Base-by-base conservation (phyloP, 2,888 invertebrate genomes). In the Schrankia costaestrigalis region DNA sequence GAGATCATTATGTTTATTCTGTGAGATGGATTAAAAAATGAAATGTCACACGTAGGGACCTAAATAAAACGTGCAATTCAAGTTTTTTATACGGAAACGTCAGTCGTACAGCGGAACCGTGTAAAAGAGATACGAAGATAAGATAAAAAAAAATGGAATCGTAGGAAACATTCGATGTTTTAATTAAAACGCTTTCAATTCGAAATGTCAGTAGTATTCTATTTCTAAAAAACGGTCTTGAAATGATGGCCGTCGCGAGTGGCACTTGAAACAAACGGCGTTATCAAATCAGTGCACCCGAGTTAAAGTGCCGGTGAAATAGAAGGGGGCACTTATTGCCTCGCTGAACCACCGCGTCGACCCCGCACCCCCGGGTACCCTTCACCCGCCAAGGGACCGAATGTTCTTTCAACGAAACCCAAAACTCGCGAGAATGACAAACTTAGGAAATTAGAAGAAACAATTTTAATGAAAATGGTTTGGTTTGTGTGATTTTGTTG, bases 211-310 rank as follows among this genome's bases (percentile, higher is more conserved):
- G 35, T 36, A 39, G 31, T 59, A 59, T 53, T 54, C 58, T 62
- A 64, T 68, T 60, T 58, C 31, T 54, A 70, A 75, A 74, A 76
- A 78, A 64, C 51, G 63, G 58, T 69, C 67, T 58, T 54, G 58
- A 70, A 78, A 75, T 73, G 75, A 75, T 78, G 71, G 72, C 65
- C 63, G 60, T 67, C 61, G 59, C 60, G 65, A 78, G 75, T 70
- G 70, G 71, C 70, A 66, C 83, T 85, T 74, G 78, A 77, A 83
- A 84, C 83, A 84, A 85, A 85, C 81, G 83, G 80, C 74, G 81
- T 85, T 86, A 85, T 85, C 85, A 85, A 86, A 86, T 85, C 86
- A 85, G 74, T 84, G 83, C 86, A 81, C 78, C 81, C 78, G 68
- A 78, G 80, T 82, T 83, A 78, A 82, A 83, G 82, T 78, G 76